Base-by-base conservation (phyloP, 2,888 invertebrate species). In the Aphodius granarius region DNA sequence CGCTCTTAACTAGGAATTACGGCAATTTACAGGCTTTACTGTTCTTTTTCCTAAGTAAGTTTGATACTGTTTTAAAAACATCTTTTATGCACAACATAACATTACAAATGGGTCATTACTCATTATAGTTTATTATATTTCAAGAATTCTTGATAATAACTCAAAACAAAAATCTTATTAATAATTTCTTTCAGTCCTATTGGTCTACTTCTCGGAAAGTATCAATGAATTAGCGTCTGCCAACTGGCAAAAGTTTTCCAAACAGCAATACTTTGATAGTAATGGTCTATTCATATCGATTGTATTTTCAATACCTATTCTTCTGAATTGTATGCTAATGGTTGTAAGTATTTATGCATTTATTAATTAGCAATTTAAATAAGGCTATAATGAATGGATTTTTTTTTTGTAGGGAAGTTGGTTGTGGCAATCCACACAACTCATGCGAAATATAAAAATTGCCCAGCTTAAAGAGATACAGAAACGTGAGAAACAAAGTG, bases 201-300 rank as follows among this genome's bases (percentile, higher is more conserved):
- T 96, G 78, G 97, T 97, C 15, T 97, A 95, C 86, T 96, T 95
- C 85, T 95, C 97, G 19, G 97, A 97, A 88, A 94, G 91, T 82
- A 94, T 97, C 81, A 97, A 97, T 86, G 94, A 95, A 88, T 91
- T 95, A 78, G 97, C 96, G 2, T 95, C 97, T 0, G 90, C 90
- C 79, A 94, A 97, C 86, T 97, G 96, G 96, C 92, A 93, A 82
- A 88, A 92, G 76, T 97, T 97, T 87, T 95, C 97, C 0, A 91
- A 93, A 81, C 96, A 97, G 83, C 97, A 97, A 85, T 97, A 97
- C 87, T 97, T 97, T 86, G 97, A 97, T 86, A 95, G 95, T 83
- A 95, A 95, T 88, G 97, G 97, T 18, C 89, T 97, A 73, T 97
- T 97, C 86, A 97, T 97, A 90, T 97, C 97, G 0, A 91, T 96